A percentile compares a stretch with the other conserved stretches of the same genome.
phyloP scores from a whole-genome alignment of 2,797 vertebrate species.

The Hoplostethus atlanticus region DNA sequence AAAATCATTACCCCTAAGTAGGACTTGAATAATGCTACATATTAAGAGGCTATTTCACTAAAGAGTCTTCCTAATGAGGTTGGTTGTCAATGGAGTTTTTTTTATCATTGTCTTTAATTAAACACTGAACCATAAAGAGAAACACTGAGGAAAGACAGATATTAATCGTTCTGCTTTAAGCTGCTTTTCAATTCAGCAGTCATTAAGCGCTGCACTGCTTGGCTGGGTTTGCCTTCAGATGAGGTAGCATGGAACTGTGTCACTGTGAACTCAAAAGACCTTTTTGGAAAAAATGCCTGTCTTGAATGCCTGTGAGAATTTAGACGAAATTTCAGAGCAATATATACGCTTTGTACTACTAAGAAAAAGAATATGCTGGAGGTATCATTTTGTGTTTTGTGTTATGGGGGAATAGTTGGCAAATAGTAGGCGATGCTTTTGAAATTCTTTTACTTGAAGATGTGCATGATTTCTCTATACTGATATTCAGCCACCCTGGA shows the following conservation, averaged over 20 bases:
- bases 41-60: constrained; percentile 54
- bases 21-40: constrained; percentile 48
- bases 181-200: constrained; percentile 59
- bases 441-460: constrained; percentile 44
- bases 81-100: constrained; percentile 45
- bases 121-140: constrained; percentile 64
- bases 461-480: constrained; percentile 53
- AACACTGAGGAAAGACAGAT: constrained; percentile 38
- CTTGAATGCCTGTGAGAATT: constrained; percentile 4
- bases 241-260: constrained; percentile 47
- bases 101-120: constrained; percentile 70
- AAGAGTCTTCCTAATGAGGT: constrained; percentile 53
- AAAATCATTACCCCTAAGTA: constrained; percentile 28
- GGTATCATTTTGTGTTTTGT: constrained; percentile 3
- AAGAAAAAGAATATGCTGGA: constrained; percentile 13
- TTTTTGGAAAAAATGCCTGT: not conserved
- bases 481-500: constrained; percentile 57
- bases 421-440: constrained; percentile 13
- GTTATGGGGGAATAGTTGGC: constrained; percentile 20
- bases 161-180: constrained; percentile 60
- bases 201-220: constrained; percentile 60
- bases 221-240: constrained; percentile 50
- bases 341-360: not conserved
- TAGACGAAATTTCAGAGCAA: constrained; percentile 20
- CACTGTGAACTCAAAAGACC: constrained; percentile 41